Conservation (phyloP, 2,888 invertebrate species). For the Ochropleura plecta region DNA sequence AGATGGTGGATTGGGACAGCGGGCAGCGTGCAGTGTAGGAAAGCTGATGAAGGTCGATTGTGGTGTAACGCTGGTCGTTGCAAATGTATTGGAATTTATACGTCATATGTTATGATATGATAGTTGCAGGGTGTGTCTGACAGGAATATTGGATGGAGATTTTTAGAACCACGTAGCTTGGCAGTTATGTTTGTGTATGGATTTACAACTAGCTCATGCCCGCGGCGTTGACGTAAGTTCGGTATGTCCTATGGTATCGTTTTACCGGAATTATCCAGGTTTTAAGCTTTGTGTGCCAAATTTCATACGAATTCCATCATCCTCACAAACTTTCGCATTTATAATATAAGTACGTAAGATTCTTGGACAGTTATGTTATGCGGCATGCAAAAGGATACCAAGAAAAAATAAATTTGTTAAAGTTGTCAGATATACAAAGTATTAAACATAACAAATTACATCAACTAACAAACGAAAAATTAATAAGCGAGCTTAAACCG, state of each 20-base stretch:
- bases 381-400: not conserved
- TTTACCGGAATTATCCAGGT: no score
- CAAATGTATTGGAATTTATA: constrained; percentile 51
- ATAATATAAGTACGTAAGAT: no score
- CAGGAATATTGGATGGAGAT: not conserved
- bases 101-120: constrained; percentile 41
- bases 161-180: not conserved
- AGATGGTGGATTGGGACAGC: constrained; percentile 58
- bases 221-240: no score
- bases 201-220: no score
- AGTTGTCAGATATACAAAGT: not conserved
- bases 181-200: no score
- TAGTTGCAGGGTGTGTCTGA: not conserved
- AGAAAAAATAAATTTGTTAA: not conserved
- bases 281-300: no score
- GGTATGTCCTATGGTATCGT: no score
- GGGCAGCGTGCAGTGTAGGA: constrained; percentile 54
- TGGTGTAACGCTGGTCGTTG: constrained; percentile 61
- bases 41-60: constrained; percentile 68
- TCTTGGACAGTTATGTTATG: not conserved
- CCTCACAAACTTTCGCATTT: no score
- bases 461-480: not conserved
- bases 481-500: not conserved
- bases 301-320: no score
- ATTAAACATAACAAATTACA: not conserved